Base-by-base conservation (phyloP, 2,888 invertebrate species). In the Pogonocherus hispidulus region DNA sequence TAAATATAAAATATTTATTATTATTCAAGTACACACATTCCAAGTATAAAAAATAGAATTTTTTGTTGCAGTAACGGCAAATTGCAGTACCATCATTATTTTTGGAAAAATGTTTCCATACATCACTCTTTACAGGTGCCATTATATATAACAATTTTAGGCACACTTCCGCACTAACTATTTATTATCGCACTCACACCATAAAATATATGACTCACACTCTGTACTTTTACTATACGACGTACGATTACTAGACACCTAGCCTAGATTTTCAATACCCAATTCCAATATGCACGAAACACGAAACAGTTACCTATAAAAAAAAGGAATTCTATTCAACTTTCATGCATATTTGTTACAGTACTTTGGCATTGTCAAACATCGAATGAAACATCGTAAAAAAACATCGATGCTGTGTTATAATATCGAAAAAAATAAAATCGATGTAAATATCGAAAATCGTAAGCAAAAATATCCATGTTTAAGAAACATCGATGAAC, bases 61-160 rank as follows among this genome's bases (percentile, higher is more conserved):
- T 66, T 37, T 60, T 66, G 37, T 51, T 19, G 35, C 66, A 66
- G 41, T 57, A 41, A 51, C 49, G 27, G 22, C 66, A 60, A 49
- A 35, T 66, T 66, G 66, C 66, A 47, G 57, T 51, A 22, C 65
- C 57, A 59, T 51, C 60, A 51, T 66, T 47, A 51, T 60, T 41
- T 66, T 66, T 66, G 56, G 23, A 47, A 56, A 66, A 66, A 66
- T 60, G 57, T 51, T 66, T 66, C 59, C 66, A 66, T 14, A 66
- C 60, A 51, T 59, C 51, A 56, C 66, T 60, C 49, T 66, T 66
- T 9, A 11, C 23, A 49, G 35, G 60, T 35, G 20, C 49, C 32
- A 62, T 49, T n/a, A 5, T 51, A 32, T 32, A 44, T 44, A 46
- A 23, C 32, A 47, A 35, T 59, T 44, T 41, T 59, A 59, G 11